A percentile compares a stretch with the other conserved stretches of the same genome.
These are phyloP conservation scores for Ceratina australensis DNA, from an alignment of 1,140 invertebrate species.

Conservation along the genomic window DNA sequence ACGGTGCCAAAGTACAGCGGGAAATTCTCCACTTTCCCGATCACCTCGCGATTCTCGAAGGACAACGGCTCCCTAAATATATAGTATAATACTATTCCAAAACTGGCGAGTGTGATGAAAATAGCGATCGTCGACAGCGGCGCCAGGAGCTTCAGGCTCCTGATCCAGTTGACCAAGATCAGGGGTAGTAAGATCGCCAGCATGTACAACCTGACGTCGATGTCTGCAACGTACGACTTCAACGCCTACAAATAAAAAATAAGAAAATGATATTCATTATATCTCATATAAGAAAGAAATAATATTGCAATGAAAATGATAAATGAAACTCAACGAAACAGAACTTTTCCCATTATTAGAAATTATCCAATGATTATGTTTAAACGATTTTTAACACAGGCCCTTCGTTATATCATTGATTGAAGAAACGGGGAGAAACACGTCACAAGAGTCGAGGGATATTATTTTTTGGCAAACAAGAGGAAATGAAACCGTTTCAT, in stretches of 20 bases:
- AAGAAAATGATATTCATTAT: background rate
- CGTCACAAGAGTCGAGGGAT: too few species aligned
- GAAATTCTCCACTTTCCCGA: constrained; percentile 79
- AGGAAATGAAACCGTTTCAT: too few species aligned
- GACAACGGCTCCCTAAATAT: constrained; percentile 81
- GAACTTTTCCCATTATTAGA: too few species aligned
- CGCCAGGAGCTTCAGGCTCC: constrained; percentile 87
- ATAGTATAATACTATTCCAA: constrained; percentile 86
- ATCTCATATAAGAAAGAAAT: background rate
- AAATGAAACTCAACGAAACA: too few species aligned
- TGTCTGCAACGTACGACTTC: constrained; percentile 36
- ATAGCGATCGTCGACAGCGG: constrained; percentile 89
- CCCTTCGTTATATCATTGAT: too few species aligned
- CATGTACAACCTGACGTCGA: constrained; percentile 83
- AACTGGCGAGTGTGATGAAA: constrained; percentile 82
- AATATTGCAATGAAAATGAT: background rate
- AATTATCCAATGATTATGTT: too few species aligned
- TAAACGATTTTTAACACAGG: too few species aligned
- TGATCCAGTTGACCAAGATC: constrained; percentile 86
- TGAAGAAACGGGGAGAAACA: too few species aligned
- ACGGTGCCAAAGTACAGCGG: constrained; percentile 88
- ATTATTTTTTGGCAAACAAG: too few species aligned
- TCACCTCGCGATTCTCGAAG: constrained; percentile 76
- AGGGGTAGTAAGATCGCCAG: constrained; percentile 84
- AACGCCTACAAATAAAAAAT: constrained; percentile 62